These are phyloP conservation scores for Oligia latruncula DNA, from an alignment of 2,888 invertebrate genomes.

Conservation along the genomic window DNA sequence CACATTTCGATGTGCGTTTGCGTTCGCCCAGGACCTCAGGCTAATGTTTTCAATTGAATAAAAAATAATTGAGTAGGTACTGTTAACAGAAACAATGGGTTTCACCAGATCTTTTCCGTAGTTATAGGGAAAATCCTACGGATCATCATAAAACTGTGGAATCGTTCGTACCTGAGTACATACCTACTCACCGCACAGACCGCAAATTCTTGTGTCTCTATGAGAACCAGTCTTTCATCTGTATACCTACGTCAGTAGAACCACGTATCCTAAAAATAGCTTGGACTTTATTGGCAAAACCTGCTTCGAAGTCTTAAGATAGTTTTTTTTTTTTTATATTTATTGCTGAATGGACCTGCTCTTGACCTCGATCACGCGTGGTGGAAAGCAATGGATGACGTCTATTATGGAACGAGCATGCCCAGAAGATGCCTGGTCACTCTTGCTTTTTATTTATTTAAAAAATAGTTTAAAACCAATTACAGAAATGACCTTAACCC, in stretches of 20 bases:
- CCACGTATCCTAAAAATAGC: conserved; percentile 4
- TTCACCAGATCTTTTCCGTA: conserved; percentile 9
- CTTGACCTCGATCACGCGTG: no score
- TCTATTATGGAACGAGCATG: no score
- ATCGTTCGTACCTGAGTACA: neutral
- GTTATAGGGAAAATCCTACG: neutral
- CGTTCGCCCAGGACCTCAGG: neutral
- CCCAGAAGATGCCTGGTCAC: no score
- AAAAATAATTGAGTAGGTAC: neutral
- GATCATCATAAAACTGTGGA: neutral
- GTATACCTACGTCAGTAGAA: conserved; percentile 8
- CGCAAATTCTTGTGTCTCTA: neutral
- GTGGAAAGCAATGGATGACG: no score
- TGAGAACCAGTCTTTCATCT: neutral
- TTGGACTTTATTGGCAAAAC: neutral
- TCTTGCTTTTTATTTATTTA: no score
- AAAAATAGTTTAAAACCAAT: no score
- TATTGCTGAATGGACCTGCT: no score
- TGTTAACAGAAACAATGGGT: neutral
- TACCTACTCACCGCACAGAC: neutral
- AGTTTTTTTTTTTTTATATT: no score
- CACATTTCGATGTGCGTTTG: no score
- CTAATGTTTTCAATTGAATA: neutral
- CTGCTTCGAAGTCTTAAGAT: no score
- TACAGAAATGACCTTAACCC: no score